Evolutionary conservation across 2,113 vertebrate species (phyloP).

Genomic region (Setophaga coronata): DNA sequence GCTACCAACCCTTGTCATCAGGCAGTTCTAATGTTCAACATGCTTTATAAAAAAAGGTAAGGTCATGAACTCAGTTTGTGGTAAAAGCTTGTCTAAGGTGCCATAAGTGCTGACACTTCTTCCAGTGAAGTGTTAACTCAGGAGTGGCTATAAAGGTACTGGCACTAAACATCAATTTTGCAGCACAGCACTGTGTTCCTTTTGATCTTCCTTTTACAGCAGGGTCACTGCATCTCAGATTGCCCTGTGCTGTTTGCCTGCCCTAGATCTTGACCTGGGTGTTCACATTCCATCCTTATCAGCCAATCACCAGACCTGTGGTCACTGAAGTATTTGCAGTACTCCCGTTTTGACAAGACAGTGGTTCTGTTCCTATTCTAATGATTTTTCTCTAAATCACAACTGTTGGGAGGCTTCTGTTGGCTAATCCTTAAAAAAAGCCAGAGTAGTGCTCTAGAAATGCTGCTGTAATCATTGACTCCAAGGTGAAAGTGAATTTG

Average conservation of each 20-base stretch:
- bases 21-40: neutral
- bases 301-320: neutral
- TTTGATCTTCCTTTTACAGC: neutral
- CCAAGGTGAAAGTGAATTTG: neutral
- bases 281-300: neutral
- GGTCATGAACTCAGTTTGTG: neutral
- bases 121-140: neutral
- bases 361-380: neutral
- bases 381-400: neutral
- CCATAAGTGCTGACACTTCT: neutral
- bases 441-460: neutral
- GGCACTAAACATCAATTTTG: neutral
- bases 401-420: neutral
- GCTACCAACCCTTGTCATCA: neutral
- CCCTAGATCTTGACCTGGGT: neutral
- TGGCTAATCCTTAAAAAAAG: neutral
- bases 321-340: neutral
- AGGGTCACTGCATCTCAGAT: neutral
- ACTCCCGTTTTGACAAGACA: neutral
- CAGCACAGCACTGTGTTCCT: neutral
- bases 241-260: neutral
- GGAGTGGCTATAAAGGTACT: neutral
- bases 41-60: neutral
- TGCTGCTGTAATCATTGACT: neutral
- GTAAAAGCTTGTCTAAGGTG: neutral